Evolutionary conservation across 2,888 invertebrate genomes (phyloP).

Genomic region (Acleris emargana): DNA sequence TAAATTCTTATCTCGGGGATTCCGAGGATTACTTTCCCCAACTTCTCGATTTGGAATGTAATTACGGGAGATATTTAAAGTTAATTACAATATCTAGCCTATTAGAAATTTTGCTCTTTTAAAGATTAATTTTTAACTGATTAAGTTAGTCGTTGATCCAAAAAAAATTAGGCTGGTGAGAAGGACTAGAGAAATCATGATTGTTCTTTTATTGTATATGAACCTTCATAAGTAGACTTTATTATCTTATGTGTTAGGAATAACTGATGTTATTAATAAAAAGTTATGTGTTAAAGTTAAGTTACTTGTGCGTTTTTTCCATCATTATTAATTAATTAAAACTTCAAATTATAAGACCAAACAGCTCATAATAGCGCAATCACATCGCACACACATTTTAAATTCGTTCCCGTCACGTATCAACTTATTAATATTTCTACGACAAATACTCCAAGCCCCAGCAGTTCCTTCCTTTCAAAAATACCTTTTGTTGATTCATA

Average conservation of each 20-base stretch:
- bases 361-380: too few relatives aligned
- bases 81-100: conserved; percentile 44
- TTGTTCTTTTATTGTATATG: too few relatives aligned
- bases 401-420: too few relatives aligned
- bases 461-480: conserved; percentile 19
- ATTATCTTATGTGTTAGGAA: too few relatives aligned
- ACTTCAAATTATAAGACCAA: too few relatives aligned
- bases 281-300: too few relatives aligned
- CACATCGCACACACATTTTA: too few relatives aligned
- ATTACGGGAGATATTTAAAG: conserved; percentile 46
- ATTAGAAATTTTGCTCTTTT: conserved; percentile 29
- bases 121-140: conserved; percentile 6
- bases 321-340: too few relatives aligned
- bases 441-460: conserved; percentile 3
- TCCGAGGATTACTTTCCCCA: conserved; percentile 41
- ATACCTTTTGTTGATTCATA: conserved; percentile 38
- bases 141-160: conserved; percentile 2
- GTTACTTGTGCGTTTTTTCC: too few relatives aligned
- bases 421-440: conserved; percentile 2
- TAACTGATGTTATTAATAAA: too few relatives aligned
- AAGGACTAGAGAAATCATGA: too few relatives aligned
- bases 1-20: conserved; percentile 45
- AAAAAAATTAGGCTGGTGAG: not conserved
- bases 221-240: too few relatives aligned
- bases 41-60: conserved; percentile 46